Conservation (phyloP, 2,888 invertebrate genomes). For the Colostygia pectinataria region DNA sequence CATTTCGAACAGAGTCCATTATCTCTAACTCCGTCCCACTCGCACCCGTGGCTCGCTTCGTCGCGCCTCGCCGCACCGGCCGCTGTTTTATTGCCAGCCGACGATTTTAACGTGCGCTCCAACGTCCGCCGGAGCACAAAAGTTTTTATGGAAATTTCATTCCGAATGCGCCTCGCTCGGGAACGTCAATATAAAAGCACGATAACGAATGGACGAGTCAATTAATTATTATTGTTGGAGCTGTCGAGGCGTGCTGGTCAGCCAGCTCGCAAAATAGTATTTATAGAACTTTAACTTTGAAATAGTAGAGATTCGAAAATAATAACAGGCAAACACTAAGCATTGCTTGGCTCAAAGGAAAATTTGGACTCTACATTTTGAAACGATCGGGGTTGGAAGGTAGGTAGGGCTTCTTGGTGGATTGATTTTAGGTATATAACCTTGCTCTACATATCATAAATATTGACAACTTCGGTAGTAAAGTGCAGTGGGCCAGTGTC, state of each 20-base stretch:
- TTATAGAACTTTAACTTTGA: constrained; percentile 44
- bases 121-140: constrained; percentile 82
- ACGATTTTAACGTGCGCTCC: constrained; percentile 84
- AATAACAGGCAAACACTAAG: no score
- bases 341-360: no score
- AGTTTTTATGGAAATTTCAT: constrained; percentile 84
- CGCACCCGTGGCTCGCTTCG: constrained; percentile 68
- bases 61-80: constrained; percentile 81
- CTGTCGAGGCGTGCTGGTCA: constrained; percentile 72
- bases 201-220: constrained; percentile 83
- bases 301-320: constrained; percentile 2
- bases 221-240: constrained; percentile 83
- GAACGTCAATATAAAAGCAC: constrained; percentile 82
- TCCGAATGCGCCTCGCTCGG: constrained; percentile 79
- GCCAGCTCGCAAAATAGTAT: constrained; percentile 63
- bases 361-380: no score
- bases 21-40: constrained; percentile 72
- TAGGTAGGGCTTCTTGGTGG: no score
- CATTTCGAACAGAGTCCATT: constrained; percentile 80
- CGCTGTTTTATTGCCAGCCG: constrained; percentile 83
- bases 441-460: no score
- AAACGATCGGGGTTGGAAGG: no score
- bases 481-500: no score
- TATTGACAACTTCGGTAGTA: no score
- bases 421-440: no score